Conservation (phyloP, 2,888 invertebrate species). For the Volucella zonaria region DNA sequence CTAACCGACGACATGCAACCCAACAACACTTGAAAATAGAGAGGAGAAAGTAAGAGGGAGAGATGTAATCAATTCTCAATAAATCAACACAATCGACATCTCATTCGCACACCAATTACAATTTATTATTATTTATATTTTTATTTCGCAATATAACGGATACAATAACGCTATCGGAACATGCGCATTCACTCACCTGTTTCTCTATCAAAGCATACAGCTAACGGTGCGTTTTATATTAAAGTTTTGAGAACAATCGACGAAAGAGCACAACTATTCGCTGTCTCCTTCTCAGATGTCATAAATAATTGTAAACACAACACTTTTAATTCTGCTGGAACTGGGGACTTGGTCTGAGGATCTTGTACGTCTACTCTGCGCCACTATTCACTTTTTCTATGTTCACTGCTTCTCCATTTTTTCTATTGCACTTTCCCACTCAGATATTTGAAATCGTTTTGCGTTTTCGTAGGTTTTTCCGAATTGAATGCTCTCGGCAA, state of each 20-base stretch:
- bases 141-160: slow-evolving; percentile 61
- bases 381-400: slow-evolving; percentile 40
- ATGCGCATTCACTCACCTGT: slow-evolving; percentile 66
- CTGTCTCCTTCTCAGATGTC: slow-evolving; percentile 75
- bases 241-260: slow-evolving; percentile 40
- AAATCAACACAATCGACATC: slow-evolving; percentile 11
- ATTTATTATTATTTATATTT: slow-evolving; percentile 71
- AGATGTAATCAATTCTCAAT: background rate
- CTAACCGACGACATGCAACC: no score
- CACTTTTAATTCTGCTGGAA: slow-evolving; percentile 58
- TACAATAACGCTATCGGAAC: slow-evolving; percentile 43
- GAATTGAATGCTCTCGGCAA: slow-evolving; percentile 19
- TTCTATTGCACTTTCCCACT: slow-evolving; percentile 23
- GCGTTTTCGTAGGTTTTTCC: no score
- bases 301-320: slow-evolving; percentile 77
- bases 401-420: slow-evolving; percentile 13
- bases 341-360: background rate
- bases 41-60: no score
- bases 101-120: slow-evolving; percentile 36
- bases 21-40: no score
- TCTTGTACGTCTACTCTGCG: slow-evolving; percentile 36
- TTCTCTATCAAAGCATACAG: slow-evolving; percentile 63
- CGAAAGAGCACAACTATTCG: slow-evolving; percentile 15
- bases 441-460: no score
- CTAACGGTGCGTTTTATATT: slow-evolving; percentile 45